Evolutionary conservation across 1,140 invertebrate species (phyloP).

Genomic region (Bombus turneri): DNA sequence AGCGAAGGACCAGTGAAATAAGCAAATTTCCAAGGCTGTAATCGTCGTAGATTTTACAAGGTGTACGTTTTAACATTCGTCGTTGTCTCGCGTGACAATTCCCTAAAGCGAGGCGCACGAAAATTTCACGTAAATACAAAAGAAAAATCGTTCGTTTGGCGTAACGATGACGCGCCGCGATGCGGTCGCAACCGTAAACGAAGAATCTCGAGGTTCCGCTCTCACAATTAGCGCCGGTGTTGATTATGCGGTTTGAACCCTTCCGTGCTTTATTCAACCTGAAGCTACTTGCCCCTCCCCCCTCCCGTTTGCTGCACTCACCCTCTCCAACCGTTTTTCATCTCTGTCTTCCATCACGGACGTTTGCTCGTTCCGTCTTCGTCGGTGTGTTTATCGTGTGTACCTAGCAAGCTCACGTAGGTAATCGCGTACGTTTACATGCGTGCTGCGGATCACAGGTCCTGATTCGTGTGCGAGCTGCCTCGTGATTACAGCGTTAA

Average conservation of each 20-base stretch:
- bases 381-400: slow-evolving; percentile 40
- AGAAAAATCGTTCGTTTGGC: not conserved
- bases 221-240: slow-evolving; percentile 72
- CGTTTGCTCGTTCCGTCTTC: slow-evolving; percentile 41
- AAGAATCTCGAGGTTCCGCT: slow-evolving; percentile 50
- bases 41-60: no score
- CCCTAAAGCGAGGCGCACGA: no score
- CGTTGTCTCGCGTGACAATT: not conserved
- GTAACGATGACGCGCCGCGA: not conserved
- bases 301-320: not conserved
- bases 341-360: not conserved
- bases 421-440: slow-evolving; percentile 64
- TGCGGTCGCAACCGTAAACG: slow-evolving; percentile 2
- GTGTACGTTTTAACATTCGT: no score
- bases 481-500: slow-evolving; percentile 74
- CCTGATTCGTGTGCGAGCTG: slow-evolving; percentile 68
- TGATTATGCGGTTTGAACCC: slow-evolving; percentile 70
- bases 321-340: not conserved
- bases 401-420: slow-evolving; percentile 56
- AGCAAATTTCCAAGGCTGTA: no score
- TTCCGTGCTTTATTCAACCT: slow-evolving; percentile 29
- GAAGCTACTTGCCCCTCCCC: not conserved
- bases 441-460: slow-evolving; percentile 59
- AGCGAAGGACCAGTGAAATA: not conserved
- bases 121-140: not conserved